Evolutionary conservation across 2,888 invertebrate species (phyloP).

Genomic region (Vesta saturnalis): DNA sequence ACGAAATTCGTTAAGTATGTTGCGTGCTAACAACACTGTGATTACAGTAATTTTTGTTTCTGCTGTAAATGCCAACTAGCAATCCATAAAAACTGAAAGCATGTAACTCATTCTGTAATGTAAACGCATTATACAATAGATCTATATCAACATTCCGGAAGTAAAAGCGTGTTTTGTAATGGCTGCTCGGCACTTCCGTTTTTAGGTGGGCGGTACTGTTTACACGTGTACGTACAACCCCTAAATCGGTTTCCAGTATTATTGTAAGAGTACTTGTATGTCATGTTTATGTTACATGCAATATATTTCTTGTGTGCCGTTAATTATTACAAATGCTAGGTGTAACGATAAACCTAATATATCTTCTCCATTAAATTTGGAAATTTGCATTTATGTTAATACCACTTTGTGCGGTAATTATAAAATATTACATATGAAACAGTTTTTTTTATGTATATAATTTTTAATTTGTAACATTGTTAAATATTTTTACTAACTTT

Average conservation of each 20-base stretch:
- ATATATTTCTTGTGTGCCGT: conserved; percentile 21
- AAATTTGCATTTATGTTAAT: background rate
- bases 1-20: conserved; percentile 14
- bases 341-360: background rate
- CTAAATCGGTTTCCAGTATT: conserved; percentile 40
- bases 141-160: conserved; percentile 23
- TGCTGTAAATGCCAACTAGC: background rate
- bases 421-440: too few relatives aligned
- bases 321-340: background rate
- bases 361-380: background rate
- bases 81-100: conserved; percentile 4
- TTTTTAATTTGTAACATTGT: too few relatives aligned
- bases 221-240: conserved; percentile 46
- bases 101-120: background rate
- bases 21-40: conserved; percentile 19
- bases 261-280: conserved; percentile 43
- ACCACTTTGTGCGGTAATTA: too few relatives aligned
- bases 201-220: conserved; percentile 45
- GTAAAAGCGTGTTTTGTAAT: conserved; percentile 39
- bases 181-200: conserved; percentile 46
- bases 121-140: conserved; percentile 8
- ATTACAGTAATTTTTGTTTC: background rate
- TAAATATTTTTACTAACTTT: too few relatives aligned
- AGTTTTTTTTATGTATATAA: too few relatives aligned
- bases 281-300: conserved; percentile 33